A percentile compares a stretch with the other conserved stretches of the same genome.
Conservation (phyloP, 2,888 invertebrate species). For the Synergus japonicus region DNA sequence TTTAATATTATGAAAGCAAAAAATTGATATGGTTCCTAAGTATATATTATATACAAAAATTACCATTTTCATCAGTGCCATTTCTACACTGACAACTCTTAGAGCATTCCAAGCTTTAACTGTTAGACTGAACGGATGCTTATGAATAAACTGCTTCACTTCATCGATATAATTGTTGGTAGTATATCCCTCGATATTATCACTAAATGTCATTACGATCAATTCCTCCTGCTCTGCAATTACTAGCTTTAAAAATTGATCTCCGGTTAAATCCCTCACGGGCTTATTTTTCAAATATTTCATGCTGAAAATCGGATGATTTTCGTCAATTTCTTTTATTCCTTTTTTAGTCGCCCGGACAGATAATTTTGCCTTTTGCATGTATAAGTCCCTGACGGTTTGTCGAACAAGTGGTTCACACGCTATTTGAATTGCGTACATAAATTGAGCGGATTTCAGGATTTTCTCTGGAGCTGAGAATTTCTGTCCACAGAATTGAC, state of each 20-base stretch:
- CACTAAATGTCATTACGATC: constrained; percentile 79
- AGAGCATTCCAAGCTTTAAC: constrained; percentile 96
- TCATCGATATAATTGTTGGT: constrained; percentile 82
- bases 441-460: constrained; percentile 92
- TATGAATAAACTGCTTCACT: constrained; percentile 89
- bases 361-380: constrained; percentile 90
- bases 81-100: constrained; percentile 89
- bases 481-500: constrained; percentile 80
- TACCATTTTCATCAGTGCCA: constrained; percentile 82
- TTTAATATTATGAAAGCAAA: neutral
- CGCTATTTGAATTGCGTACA: constrained; percentile 96
- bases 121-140: constrained; percentile 93
- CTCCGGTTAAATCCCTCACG: constrained; percentile 90
- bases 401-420: constrained; percentile 93
- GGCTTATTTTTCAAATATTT: constrained; percentile 96
- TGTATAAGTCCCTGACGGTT: constrained; percentile 90
- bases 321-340: constrained; percentile 95
- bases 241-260: constrained; percentile 91
- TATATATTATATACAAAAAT: neutral
- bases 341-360: constrained; percentile 93
- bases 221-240: constrained; percentile 91
- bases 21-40: neutral
- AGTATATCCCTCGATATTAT: constrained; percentile 43
- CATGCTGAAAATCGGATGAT: constrained; percentile 90
- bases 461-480: constrained; percentile 83